These are phyloP conservation scores for Ceratosolen fusciceps DNA, from an alignment of 1,140 invertebrate species.

Conservation along the genomic window DNA sequence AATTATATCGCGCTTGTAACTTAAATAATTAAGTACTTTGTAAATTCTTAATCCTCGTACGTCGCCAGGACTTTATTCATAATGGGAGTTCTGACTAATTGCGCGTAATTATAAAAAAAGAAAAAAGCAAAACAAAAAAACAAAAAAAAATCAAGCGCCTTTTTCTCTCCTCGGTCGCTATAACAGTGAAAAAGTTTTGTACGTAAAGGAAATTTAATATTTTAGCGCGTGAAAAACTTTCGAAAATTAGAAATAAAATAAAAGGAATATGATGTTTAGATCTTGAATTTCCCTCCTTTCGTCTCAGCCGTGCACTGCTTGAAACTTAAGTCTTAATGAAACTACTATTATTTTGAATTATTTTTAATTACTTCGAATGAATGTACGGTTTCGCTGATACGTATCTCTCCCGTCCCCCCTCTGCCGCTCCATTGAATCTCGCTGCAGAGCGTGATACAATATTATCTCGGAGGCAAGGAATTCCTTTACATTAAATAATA, in stretches of 20 bases:
- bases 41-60: conserved; percentile 6
- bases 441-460: background rate
- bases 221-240: too few species aligned
- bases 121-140: too few species aligned
- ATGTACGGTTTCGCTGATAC: background rate
- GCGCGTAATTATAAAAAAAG: background rate
- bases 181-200: too few species aligned
- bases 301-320: too few species aligned
- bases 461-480: background rate
- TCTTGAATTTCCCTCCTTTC: too few species aligned
- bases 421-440: background rate
- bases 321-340: background rate
- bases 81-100: background rate
- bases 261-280: background rate
- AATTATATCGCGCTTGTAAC: conserved; percentile 5
- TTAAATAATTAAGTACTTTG: conserved; percentile 19
- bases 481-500: background rate
- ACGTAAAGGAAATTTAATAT: too few species aligned
- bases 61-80: background rate
- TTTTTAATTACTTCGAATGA: background rate
- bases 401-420: background rate
- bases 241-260: too few species aligned
- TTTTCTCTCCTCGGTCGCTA: too few species aligned
- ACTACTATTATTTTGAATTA: background rate
- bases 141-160: too few species aligned